phyloP scores from a whole-genome alignment of 2,113 vertebrate species.

The Todiramphus chloris region DNA sequence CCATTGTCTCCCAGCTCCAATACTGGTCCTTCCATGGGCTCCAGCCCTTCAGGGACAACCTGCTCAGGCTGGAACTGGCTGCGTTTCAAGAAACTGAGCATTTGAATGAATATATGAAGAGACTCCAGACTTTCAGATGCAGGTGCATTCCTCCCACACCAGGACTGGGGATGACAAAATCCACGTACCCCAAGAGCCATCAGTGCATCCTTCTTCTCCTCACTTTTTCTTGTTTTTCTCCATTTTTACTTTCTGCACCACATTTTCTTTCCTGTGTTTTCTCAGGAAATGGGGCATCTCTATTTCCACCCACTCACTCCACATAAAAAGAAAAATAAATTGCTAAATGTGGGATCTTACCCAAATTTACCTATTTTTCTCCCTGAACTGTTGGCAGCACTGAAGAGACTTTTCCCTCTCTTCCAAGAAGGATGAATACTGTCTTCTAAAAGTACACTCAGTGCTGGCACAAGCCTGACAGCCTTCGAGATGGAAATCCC shows the following conservation, averaged over 20 bases:
- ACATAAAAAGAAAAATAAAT: background rate
- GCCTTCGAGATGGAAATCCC: background rate
- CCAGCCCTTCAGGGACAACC: too few relatives aligned
- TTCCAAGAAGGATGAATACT: background rate
- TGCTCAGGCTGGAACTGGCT: too few relatives aligned
- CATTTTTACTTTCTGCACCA: background rate
- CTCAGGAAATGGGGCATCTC: background rate
- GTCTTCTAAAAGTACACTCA: background rate
- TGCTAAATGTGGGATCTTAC: background rate
- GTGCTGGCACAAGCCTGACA: background rate
- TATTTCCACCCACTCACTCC: background rate
- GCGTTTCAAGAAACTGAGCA: slow-evolving; percentile 76
- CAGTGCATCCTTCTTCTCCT: background rate
- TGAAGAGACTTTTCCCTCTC: background rate
- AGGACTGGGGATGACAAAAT: background rate
- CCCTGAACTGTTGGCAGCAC: background rate
- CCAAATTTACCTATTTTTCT: background rate
- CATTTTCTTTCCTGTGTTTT: background rate
- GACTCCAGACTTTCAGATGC: slow-evolving; percentile 20
- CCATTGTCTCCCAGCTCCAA: too few relatives aligned
- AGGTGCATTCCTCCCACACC: background rate
- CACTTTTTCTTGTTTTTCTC: background rate
- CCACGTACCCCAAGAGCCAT: background rate
- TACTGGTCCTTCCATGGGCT: background rate
- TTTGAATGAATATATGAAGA: slow-evolving; percentile 71